Evolutionary conservation across 2,113 vertebrate species (phyloP).

Genomic region (Axis porcinus): DNA sequence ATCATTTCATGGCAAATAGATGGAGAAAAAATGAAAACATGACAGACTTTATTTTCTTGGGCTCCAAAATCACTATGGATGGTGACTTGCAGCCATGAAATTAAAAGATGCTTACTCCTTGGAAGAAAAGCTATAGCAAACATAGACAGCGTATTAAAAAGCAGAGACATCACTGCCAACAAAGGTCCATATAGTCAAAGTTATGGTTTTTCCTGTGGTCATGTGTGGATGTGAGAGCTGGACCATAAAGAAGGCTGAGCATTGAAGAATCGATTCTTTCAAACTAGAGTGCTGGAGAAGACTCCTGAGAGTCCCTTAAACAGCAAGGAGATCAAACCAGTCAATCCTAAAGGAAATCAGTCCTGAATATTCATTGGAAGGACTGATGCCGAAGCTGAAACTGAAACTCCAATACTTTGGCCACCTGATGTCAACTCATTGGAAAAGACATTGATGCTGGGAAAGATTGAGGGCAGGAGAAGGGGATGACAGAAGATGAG

Average conservation of each 20-base stretch:
- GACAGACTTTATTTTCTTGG: neutral
- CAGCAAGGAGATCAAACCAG: neutral
- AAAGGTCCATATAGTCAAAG: neutral
- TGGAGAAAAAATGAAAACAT: neutral
- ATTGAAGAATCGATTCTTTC: neutral
- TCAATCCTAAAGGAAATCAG: neutral
- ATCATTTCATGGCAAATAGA: neutral
- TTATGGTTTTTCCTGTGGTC: neutral
- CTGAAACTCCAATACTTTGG: neutral
- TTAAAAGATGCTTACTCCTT: neutral
- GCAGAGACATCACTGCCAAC: neutral
- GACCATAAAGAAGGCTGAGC: neutral
- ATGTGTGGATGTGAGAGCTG: neutral
- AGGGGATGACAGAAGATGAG: neutral
- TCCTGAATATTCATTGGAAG: neutral
- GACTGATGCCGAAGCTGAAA: neutral
- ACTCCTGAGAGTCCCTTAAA: neutral
- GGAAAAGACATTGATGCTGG: neutral
- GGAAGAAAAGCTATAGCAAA: neutral
- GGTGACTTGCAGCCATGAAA: neutral
- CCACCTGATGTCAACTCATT: neutral
- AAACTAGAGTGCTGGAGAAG: neutral
- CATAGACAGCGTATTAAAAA: neutral
- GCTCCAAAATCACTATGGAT: neutral
- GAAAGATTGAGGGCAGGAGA: neutral